A percentile compares a stretch with the other conserved stretches of the same genome.
These are phyloP conservation scores for Karalla daura DNA, from an alignment of 2,797 vertebrate genomes.

Conservation along the genomic window DNA sequence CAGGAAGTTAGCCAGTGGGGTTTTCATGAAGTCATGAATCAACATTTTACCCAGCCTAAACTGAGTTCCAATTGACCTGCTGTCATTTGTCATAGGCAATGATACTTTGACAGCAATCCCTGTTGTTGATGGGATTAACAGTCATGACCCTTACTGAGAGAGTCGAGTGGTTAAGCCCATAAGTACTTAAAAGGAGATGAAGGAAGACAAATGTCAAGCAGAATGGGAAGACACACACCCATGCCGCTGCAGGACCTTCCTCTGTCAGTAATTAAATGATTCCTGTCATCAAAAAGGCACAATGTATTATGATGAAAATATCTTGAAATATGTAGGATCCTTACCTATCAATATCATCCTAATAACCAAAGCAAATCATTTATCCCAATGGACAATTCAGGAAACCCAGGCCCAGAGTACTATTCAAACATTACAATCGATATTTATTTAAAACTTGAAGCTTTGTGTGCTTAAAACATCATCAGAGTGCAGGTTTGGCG, in stretches of 20 bases:
- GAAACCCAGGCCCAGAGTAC: too few species aligned
- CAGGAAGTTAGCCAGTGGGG: slow-evolving; percentile 34
- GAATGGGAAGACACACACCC: slow-evolving; percentile 33
- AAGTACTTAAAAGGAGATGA: slow-evolving; percentile 57
- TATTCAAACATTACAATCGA: too few species aligned
- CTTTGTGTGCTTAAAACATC: too few species aligned
- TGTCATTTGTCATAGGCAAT: slow-evolving; percentile 60
- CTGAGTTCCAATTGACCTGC: slow-evolving; percentile 44
- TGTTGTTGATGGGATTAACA: slow-evolving; percentile 73
- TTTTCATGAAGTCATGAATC: slow-evolving; percentile 67
- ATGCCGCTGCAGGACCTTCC: not conserved
- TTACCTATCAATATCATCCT: too few species aligned
- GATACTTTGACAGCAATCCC: slow-evolving; percentile 68
- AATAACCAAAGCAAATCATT: too few species aligned
- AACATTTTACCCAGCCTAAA: slow-evolving; percentile 51
- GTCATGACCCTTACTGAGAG: slow-evolving; percentile 51
- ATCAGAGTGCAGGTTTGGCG: too few species aligned
- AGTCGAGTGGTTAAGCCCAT: slow-evolving; percentile 65
- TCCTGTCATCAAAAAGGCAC: too few species aligned
- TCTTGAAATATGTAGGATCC: too few species aligned
- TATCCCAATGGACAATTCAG: too few species aligned
- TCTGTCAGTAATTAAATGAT: not conserved
- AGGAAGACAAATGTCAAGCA: slow-evolving; percentile 43
- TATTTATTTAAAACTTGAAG: too few species aligned
- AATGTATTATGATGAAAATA: too few species aligned